These are phyloP conservation scores for Eupithecia abbreviata DNA, from an alignment of 2,888 invertebrate species.

Conservation along the genomic window DNA sequence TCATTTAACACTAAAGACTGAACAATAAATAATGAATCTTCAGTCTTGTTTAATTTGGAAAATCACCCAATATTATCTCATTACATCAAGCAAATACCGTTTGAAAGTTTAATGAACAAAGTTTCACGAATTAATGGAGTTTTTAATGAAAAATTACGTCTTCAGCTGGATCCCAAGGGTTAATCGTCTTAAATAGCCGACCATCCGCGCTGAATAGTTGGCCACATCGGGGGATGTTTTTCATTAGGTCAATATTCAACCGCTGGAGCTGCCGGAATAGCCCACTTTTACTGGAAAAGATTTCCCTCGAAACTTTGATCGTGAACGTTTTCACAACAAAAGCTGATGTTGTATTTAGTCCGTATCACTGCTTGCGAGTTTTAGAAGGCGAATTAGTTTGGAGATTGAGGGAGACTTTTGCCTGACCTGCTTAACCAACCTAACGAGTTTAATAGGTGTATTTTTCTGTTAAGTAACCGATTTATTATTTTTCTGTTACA, in stretches of 20 bases:
- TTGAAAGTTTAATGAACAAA: conserved; percentile 50
- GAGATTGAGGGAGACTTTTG: neutral
- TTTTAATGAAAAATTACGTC: conserved; percentile 63
- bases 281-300: conserved; percentile 35
- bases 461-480: neutral
- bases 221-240: conserved; percentile 60
- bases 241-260: conserved; percentile 67
- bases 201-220: conserved; percentile 61
- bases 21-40: conserved; percentile 26
- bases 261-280: conserved; percentile 24
- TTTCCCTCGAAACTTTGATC: conserved; percentile 9
- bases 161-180: conserved; percentile 58
- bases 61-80: conserved; percentile 39
- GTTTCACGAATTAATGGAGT: conserved; percentile 50
- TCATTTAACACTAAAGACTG: conserved; percentile 20
- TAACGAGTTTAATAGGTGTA: neutral
- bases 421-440: neutral
- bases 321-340: neutral
- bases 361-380: neutral
- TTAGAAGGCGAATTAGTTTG: neutral
- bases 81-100: conserved; percentile 43
- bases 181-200: conserved; percentile 61
- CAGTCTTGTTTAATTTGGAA: conserved; percentile 33
- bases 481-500: neutral
- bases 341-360: neutral